Evolutionary conservation across 2,113 vertebrate genomes (phyloP).

Genomic region (Labrus mixtus): DNA sequence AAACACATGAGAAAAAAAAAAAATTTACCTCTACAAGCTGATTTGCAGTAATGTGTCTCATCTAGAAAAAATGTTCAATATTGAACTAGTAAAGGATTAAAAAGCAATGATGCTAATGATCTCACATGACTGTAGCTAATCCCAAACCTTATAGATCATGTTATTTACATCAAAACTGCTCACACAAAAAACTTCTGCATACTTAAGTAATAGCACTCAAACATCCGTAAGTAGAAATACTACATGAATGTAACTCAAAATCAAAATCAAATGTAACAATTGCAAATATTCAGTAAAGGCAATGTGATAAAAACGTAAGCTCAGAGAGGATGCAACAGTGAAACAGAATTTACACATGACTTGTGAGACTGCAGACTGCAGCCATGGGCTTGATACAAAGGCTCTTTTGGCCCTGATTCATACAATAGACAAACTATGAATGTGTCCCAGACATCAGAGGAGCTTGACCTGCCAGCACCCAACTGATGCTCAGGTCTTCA

Average conservation of each 20-base stretch:
- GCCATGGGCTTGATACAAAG: slow-evolving; percentile 32
- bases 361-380: slow-evolving; percentile 43
- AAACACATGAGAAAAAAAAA: slow-evolving; percentile 36
- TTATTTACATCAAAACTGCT: slow-evolving; percentile 47
- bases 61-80: slow-evolving; percentile 69
- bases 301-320: slow-evolving; percentile 31
- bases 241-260: slow-evolving; percentile 32
- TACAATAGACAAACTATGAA: slow-evolving; percentile 39
- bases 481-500: slow-evolving; percentile 33
- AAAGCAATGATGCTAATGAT: slow-evolving; percentile 20
- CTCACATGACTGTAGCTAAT: slow-evolving; percentile 36
- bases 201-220: slow-evolving; percentile 58
- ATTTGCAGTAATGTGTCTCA: slow-evolving; percentile 42
- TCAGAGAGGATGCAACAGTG: slow-evolving; percentile 37
- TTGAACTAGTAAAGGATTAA: slow-evolving; percentile 50
- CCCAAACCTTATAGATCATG: slow-evolving; percentile 21
- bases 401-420: slow-evolving; percentile 58
- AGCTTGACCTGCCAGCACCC: slow-evolving; percentile 40
- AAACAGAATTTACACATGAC: slow-evolving; percentile 38
- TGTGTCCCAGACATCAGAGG: slow-evolving; percentile 26
- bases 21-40: slow-evolving; percentile 44
- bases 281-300: slow-evolving; percentile 43
- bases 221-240: slow-evolving; percentile 40
- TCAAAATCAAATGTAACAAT: slow-evolving; percentile 48
- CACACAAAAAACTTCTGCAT: slow-evolving; percentile 43